Percentiles rank a stretch among this genome's conserved stretches.
Evolutionary conservation across 2,113 vertebrate genomes (phyloP).

Genomic region (Falcunculus frontatus): DNA sequence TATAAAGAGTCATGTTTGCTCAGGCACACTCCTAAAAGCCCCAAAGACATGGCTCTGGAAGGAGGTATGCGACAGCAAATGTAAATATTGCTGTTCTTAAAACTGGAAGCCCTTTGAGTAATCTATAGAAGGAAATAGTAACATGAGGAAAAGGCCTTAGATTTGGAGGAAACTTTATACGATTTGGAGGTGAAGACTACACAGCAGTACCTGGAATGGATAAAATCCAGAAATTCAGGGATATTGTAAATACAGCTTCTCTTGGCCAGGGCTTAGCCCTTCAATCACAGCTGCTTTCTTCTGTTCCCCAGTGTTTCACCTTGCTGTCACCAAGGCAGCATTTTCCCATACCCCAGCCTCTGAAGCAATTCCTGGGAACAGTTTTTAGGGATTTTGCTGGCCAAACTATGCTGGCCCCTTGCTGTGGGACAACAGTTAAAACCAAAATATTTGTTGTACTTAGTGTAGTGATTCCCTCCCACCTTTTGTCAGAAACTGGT

Average conservation of each 20-base stretch:
- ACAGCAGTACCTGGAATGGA: not conserved
- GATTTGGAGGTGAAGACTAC: not conserved
- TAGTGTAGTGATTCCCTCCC: not conserved
- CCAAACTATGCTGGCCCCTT: not conserved
- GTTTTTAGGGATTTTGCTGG: not conserved
- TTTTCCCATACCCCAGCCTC: not conserved
- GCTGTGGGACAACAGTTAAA: not conserved
- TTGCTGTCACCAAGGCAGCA: not conserved
- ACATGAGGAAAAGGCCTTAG: not conserved
- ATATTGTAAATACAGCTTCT: not conserved
- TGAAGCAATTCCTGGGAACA: not conserved
- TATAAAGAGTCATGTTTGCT: constrained; percentile 67
- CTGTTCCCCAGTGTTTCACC: not conserved
- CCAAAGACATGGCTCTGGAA: constrained; percentile 20
- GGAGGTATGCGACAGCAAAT: constrained; percentile 60
- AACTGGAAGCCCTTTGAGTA: not conserved
- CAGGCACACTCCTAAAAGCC: constrained; percentile 50
- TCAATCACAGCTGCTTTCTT: not conserved
- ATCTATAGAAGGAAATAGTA: constrained; percentile 3
- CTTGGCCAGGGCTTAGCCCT: not conserved
- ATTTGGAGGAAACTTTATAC: not conserved
- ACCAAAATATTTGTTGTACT: not conserved
- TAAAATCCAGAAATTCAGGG: not conserved
- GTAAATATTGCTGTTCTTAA: constrained; percentile 50
- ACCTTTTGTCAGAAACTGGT: not conserved